A percentile compares a stretch with the other conserved stretches of the same genome.
Conservation (phyloP, 2,888 invertebrate species). For the Lasioglossum morio region DNA sequence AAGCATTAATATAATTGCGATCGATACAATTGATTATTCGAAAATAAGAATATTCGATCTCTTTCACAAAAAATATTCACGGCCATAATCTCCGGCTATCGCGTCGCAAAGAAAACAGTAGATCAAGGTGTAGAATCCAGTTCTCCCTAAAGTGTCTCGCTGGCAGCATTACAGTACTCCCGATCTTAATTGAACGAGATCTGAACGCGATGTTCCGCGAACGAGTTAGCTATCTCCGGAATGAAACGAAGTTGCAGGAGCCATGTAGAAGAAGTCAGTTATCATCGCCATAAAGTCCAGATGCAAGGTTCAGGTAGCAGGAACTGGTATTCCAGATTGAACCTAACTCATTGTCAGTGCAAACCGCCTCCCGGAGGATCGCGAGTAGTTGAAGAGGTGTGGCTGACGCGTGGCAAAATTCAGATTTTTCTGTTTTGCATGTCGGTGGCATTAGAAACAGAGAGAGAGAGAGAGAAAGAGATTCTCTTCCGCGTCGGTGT, state of each 20-base stretch:
- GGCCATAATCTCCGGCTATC: neutral
- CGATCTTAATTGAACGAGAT: neutral
- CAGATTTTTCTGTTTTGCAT: slow-evolving; percentile 70
- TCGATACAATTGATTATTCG: no score
- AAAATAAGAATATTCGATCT: neutral
- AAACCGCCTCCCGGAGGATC: neutral
- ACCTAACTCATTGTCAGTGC: neutral
- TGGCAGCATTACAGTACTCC: neutral
- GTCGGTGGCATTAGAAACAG: slow-evolving; percentile 64
- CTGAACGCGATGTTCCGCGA: neutral
- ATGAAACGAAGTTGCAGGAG: neutral
- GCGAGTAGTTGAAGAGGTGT: neutral
- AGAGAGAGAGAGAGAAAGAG: slow-evolving; percentile 6
- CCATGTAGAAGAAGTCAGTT: neutral
- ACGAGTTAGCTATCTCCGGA: neutral
- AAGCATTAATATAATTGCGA: no score
- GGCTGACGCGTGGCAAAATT: slow-evolving; percentile 62
- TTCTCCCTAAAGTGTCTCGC: neutral
- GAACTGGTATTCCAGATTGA: neutral
- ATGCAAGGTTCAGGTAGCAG: neutral
- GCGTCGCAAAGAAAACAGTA: neutral
- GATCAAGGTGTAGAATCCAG: neutral
- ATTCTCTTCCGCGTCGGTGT: slow-evolving; percentile 68
- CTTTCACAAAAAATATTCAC: neutral
- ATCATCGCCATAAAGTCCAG: neutral